These are phyloP conservation scores for Drosophila stalkeri DNA, from an alignment of 2,888 invertebrate genomes.

Conservation along the genomic window DNA sequence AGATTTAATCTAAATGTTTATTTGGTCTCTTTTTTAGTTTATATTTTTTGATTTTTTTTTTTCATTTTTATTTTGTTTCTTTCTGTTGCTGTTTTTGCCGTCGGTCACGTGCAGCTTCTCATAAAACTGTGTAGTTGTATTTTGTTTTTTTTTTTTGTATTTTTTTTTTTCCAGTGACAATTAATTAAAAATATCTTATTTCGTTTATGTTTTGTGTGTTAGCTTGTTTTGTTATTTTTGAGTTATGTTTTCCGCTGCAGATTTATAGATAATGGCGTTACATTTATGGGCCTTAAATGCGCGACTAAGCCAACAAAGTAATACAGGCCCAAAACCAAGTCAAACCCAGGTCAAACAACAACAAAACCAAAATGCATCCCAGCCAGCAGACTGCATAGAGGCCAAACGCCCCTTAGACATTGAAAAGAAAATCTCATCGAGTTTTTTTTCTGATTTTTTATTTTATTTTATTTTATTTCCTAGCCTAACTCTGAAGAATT, in stretches of 20 bases:
- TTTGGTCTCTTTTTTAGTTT: slow-evolving; percentile 59
- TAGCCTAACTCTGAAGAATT: slow-evolving; percentile 29
- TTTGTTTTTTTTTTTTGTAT: slow-evolving; percentile 23
- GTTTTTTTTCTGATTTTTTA: neutral
- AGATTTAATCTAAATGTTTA: slow-evolving; percentile 76
- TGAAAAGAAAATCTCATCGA: neutral
- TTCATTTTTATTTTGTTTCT: slow-evolving; percentile 12
- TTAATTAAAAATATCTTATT: slow-evolving; percentile 81
- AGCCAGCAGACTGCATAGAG: neutral
- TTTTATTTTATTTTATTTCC: neutral
- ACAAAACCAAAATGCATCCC: slow-evolving; percentile 11
- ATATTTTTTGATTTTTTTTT: slow-evolving; percentile 41
- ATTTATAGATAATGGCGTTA: slow-evolving; percentile 76
- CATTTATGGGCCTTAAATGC: slow-evolving; percentile 72
- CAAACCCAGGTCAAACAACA: neutral
- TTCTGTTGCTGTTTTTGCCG: slow-evolving; percentile 47
- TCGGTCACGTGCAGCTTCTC: slow-evolving; percentile 71
- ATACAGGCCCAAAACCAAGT: neutral
- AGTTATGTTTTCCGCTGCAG: slow-evolving; percentile 82
- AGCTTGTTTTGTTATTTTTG: slow-evolving; percentile 67
- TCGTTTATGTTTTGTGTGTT: slow-evolving; percentile 65
- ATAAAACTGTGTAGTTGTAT: slow-evolving; percentile 53
- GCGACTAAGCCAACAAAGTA: slow-evolving; percentile 29
- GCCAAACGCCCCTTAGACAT: neutral
- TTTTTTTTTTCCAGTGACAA: slow-evolving; percentile 57